Percentiles rank a stretch among this genome's conserved stretches.
These are phyloP conservation scores for Stictocephala bisonia DNA, from an alignment of 2,888 invertebrate species.

Conservation along the genomic window DNA sequence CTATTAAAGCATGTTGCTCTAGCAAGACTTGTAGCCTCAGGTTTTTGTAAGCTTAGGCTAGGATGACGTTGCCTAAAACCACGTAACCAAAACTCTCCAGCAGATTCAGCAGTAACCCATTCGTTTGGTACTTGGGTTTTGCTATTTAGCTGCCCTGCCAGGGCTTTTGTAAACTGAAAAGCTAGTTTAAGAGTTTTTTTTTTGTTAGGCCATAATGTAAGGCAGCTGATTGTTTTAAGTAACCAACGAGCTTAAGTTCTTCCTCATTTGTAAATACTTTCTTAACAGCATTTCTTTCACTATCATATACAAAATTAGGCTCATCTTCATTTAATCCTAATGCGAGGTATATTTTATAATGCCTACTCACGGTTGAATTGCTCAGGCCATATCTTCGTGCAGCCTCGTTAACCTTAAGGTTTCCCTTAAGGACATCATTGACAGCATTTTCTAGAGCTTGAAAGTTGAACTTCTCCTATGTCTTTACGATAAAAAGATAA, in stretches of 20 bases:
- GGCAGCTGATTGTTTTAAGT: constrained; percentile 27
- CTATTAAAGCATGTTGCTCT: constrained; percentile 57
- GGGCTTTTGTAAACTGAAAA: constrained; percentile 49
- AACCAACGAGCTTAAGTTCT: constrained; percentile 35
- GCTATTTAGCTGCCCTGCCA: constrained; percentile 18
- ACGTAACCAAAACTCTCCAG: constrained; percentile 49
- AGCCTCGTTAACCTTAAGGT: neutral
- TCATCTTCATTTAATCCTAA: neutral
- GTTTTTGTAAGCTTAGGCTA: constrained; percentile 30
- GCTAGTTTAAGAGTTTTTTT: constrained; percentile 30
- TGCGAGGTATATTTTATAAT: constrained; percentile 7
- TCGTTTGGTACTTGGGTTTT: constrained; percentile 36
- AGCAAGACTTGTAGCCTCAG: constrained; percentile 46
- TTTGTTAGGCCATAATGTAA: constrained; percentile 42
- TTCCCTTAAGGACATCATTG: constrained; percentile 11
- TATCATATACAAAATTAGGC: neutral
- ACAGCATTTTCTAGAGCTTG: neutral
- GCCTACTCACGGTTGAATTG: constrained; percentile 28
- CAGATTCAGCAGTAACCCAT: constrained; percentile 44
- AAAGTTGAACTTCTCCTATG: constrained; percentile 3
- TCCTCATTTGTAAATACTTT: constrained; percentile 42
- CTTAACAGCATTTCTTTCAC: constrained; percentile 13
- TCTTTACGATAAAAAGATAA: no score
- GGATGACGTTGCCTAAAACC: constrained; percentile 50
- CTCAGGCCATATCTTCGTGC: neutral